Conservation (phyloP, 2,797 vertebrate species). For the Chelon labrosus region DNA sequence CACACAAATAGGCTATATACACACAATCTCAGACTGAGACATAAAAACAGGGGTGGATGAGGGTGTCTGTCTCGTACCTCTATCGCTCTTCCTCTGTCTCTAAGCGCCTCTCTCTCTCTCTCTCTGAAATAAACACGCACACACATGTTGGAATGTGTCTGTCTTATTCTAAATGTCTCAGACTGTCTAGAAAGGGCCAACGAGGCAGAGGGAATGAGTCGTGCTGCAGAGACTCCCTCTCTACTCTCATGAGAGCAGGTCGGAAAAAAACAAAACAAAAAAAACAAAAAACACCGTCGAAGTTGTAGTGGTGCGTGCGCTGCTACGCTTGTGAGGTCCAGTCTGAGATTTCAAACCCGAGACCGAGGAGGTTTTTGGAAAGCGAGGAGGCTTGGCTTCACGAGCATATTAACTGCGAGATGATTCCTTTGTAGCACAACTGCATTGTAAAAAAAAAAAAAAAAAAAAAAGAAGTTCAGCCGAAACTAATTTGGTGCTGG, state of each 20-base stretch:
- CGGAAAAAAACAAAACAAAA: background rate
- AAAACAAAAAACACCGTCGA: background rate
- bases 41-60: conserved; percentile 25
- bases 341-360: background rate
- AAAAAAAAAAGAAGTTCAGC: background rate
- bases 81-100: conserved; percentile 10
- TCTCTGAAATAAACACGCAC: conserved; percentile 41
- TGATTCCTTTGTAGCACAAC: no score
- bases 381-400: background rate
- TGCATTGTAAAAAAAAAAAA: no score
- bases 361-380: conserved; percentile 9
- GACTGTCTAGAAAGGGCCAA: conserved; percentile 64
- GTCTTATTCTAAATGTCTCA: conserved; percentile 73
- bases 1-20: background rate
- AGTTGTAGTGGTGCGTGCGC: no score
- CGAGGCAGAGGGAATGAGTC: conserved; percentile 17
- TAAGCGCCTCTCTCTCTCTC: conserved; percentile 5
- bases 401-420: background rate
- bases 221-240: conserved; percentile 6
- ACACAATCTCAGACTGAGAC: conserved; percentile 23
- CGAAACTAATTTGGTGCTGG: background rate
- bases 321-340: background rate
- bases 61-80: conserved; percentile 27
- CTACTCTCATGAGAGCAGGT: conserved; percentile 23
- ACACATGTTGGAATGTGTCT: conserved; percentile 67